Conservation (phyloP, 2,113 vertebrate genomes). For the Neodon shergylaensis region DNA sequence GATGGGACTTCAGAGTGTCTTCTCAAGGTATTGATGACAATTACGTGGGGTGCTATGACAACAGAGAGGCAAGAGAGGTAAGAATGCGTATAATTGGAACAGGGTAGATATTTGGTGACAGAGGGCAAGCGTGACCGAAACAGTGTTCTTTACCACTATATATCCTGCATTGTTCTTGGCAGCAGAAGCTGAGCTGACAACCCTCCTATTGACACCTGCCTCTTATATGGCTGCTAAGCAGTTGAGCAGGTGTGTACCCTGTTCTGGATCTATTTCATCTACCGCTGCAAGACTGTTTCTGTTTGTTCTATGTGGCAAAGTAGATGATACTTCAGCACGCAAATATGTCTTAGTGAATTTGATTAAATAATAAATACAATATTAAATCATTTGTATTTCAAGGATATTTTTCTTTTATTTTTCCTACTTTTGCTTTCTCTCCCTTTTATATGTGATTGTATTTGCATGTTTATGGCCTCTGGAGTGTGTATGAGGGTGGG, state of each 20-base stretch:
- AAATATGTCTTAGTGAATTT: neutral
- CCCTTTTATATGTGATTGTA: neutral
- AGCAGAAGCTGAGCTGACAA: accelerated
- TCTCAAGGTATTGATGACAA: neutral
- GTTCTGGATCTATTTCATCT: neutral
- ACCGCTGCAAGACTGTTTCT: neutral
- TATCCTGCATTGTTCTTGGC: neutral
- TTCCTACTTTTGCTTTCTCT: neutral
- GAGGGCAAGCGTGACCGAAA: neutral
- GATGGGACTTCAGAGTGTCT: neutral
- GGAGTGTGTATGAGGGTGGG: accelerated
- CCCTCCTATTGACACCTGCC: accelerated
- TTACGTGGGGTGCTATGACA: accelerated
- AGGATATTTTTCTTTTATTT: neutral
- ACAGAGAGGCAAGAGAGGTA: no score
- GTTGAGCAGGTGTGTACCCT: accelerated
- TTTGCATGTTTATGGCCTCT: neutral
- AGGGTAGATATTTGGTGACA: neutral
- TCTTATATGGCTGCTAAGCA: neutral
- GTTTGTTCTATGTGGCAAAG: neutral
- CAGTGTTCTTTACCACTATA: neutral
- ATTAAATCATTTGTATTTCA: neutral
- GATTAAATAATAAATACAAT: neutral
- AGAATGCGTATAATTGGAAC: accelerated
- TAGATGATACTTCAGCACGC: no score